These are phyloP conservation scores for Phalacrocorax carbo DNA, from an alignment of 2,113 vertebrate species.

Conservation along the genomic window DNA sequence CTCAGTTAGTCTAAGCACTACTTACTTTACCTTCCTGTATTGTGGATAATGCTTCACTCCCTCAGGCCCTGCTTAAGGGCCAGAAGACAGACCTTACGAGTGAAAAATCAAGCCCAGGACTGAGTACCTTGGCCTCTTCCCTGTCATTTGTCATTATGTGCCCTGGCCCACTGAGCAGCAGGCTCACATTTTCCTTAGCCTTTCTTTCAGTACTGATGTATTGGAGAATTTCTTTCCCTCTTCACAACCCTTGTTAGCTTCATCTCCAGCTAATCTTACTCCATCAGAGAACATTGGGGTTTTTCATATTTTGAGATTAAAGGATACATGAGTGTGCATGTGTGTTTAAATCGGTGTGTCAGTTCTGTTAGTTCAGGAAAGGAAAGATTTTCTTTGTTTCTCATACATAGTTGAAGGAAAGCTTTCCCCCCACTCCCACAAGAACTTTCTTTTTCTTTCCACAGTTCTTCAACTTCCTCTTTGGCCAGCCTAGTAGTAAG, in stretches of 20 bases:
- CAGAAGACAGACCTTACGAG: background rate
- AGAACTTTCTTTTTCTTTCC: background rate
- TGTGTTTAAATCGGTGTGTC: background rate
- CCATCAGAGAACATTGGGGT: rapidly evolving
- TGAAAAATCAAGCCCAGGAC: background rate
- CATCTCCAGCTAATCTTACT: background rate
- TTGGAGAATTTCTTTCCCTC: background rate
- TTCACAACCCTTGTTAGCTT: background rate
- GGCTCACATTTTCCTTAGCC: background rate
- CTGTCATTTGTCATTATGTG: background rate
- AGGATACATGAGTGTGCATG: rapidly evolving
- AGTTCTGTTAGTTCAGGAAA: background rate
- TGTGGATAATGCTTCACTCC: background rate
- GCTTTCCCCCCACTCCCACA: background rate
- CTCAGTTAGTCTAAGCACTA: background rate
- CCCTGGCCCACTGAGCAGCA: background rate
- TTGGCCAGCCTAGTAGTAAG: background rate
- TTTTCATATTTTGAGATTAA: background rate
- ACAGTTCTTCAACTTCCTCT: background rate
- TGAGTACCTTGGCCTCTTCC: background rate
- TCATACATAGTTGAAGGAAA: background rate
- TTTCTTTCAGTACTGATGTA: background rate
- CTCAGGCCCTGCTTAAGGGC: background rate
- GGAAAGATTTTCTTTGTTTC: background rate
- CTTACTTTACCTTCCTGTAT: background rate